These are phyloP conservation scores for Sorex maritimensis DNA, from an alignment of 2,797 vertebrate genomes.

Conservation along the genomic window DNA sequence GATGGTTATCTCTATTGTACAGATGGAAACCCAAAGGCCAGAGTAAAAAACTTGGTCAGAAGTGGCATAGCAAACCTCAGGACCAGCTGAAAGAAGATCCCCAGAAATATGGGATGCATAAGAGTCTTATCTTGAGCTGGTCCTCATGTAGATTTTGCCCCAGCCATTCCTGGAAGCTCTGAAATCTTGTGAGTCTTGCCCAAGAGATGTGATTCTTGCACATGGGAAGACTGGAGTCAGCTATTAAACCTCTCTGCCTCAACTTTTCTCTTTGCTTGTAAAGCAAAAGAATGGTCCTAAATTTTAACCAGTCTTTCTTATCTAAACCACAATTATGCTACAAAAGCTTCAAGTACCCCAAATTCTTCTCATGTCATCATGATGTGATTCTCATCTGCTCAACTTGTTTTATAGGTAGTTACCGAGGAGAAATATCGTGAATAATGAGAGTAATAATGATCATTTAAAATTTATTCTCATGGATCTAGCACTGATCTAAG, in stretches of 20 bases:
- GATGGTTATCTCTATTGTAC: slow-evolving; percentile 21
- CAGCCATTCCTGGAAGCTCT: not conserved
- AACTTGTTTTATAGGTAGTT: not conserved
- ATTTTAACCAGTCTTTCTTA: not conserved
- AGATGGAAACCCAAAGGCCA: not conserved
- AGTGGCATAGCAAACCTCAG: not conserved
- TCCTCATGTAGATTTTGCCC: not conserved
- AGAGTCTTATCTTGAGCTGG: not conserved
- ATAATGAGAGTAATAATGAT: not conserved
- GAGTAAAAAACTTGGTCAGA: slow-evolving; percentile 10
- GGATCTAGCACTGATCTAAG: slow-evolving; percentile 19
- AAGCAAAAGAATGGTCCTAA: slow-evolving; percentile 8
- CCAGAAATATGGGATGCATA: not conserved
- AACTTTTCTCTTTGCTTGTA: slow-evolving; percentile 25
- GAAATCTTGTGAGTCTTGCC: slow-evolving; percentile 16
- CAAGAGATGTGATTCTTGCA: not conserved
- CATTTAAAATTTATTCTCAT: slow-evolving; percentile 1
- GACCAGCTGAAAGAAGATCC: not conserved
- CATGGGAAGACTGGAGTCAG: not conserved
- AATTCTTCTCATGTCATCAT: slow-evolving; percentile 26
- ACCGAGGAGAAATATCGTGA: not conserved
- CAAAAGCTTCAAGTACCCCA: not conserved
- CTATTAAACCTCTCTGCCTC: not conserved
- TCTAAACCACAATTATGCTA: not conserved
- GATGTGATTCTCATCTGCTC: not conserved